Base-by-base conservation (phyloP, 2,113 vertebrate genomes). In the Romanogobio albipinnatus region DNA sequence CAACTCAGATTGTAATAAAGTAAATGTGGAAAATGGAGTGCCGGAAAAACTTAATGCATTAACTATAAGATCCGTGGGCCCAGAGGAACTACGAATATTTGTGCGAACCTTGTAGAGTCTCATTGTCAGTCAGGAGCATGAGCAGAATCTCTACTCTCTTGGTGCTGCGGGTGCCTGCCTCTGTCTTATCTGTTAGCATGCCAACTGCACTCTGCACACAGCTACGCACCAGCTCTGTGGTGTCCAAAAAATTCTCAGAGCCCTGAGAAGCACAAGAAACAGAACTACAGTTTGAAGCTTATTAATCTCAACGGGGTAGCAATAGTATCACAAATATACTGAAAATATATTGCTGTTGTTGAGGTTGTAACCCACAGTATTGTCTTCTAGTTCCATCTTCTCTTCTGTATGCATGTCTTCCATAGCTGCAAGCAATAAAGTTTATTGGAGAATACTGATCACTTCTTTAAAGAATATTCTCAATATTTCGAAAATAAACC, bases 121-220 rank as follows among this genome's bases (percentile, higher is more conserved):
- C 86, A 6, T 90, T 87, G 29, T 95, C 92, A 8, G 76, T 92
- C 29, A 99, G 85, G 2, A 98, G 94, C 26, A 90, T 86, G 29
- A 99, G 94, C 1, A 99, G 95, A 13, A 98, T 92, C 86, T 95
- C 90, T 76, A 99, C 95, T 83, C 98, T 93, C 75, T 49, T 91
- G 49, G 94, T 94, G 80, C 95, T 95, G 43, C 97, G 96, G 9
- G 86, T 75, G 0, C 91, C 82, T 33, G 90, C 59, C 43, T 94
- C 91, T 0, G 90, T 89, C 78, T 94, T 93, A 89, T 99, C 98
- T 61, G 89, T 90, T 0, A 99, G 94, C 95, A 97, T 95, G 14
- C 96, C 94, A 33, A 98, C 96, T 1, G 98, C 97, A 2, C 93
- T 94, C 87, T 98, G 98, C 24, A 99, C 94, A 53, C 97, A 99